Evolutionary conservation across 2,888 invertebrate species (phyloP).

Genomic region (Cenopis cana): DNA sequence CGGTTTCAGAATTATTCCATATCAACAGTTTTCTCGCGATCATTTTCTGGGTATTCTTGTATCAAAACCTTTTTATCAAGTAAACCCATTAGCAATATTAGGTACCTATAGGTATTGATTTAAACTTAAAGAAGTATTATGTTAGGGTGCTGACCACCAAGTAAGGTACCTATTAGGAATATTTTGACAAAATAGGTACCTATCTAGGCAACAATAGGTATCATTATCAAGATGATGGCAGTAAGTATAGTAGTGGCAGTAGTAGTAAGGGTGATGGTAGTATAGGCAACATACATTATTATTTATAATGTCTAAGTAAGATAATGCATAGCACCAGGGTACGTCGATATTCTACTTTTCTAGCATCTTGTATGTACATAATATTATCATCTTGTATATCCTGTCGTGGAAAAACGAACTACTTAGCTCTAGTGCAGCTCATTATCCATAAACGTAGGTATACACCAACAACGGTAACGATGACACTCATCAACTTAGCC

Average conservation of each 20-base stretch:
- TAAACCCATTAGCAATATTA: too few relatives aligned
- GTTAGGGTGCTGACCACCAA: background rate
- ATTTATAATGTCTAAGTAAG: background rate
- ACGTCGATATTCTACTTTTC: background rate
- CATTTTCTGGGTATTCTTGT: too few relatives aligned
- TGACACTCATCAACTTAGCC: slow-evolving; percentile 44
- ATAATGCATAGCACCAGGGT: background rate
- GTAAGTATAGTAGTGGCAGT: too few relatives aligned
- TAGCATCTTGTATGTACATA: background rate
- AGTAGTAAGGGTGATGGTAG: too few relatives aligned
- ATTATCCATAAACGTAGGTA: background rate
- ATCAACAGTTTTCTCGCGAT: too few relatives aligned
- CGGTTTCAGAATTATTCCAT: too few relatives aligned
- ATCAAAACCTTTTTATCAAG: too few relatives aligned
- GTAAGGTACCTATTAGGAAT: background rate
- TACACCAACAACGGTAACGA: background rate
- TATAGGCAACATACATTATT: too few relatives aligned
- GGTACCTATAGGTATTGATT: too few relatives aligned
- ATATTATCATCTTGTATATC: background rate
- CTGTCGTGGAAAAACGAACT: background rate
- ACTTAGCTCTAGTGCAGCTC: background rate
- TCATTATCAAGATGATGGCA: too few relatives aligned
- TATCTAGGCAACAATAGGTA: too few relatives aligned
- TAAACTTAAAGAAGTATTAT: background rate
- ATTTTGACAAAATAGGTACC: too few relatives aligned